Percentiles rank a stretch among this genome's conserved stretches.
Evolutionary conservation across 2,797 vertebrate species (phyloP).

Genomic region (Sebastes diaconus): DNA sequence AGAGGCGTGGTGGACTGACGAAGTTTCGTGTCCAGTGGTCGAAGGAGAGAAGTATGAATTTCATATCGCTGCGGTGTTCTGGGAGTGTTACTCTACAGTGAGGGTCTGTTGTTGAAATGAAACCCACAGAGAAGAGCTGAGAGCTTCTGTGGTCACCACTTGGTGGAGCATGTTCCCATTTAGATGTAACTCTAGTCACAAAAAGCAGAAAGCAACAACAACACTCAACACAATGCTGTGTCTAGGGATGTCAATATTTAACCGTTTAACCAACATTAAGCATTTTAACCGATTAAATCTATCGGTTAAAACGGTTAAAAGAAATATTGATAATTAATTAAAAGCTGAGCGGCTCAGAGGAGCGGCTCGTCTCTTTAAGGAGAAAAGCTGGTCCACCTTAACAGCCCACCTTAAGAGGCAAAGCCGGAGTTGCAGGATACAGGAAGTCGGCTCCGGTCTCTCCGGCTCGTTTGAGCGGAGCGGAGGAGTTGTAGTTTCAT

Average conservation of each 20-base stretch:
- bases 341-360: too few species aligned
- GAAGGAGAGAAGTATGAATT: not conserved
- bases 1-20: not conserved
- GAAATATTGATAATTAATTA: too few species aligned
- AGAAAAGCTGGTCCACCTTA: too few species aligned
- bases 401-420: too few species aligned
- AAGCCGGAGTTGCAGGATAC: too few species aligned
- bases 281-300: too few species aligned
- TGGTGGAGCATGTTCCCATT: not conserved
- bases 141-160: not conserved
- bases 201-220: not conserved
- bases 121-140: not conserved
- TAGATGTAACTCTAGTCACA: not conserved
- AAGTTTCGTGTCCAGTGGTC: not conserved
- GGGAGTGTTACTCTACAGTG: not conserved
- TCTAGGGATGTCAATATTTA: too few species aligned
- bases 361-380: too few species aligned
- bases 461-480: accelerated
- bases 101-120: not conserved
- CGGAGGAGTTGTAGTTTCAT: accelerated
- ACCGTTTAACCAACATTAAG: too few species aligned
- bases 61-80: not conserved
- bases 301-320: too few species aligned
- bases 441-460: too few species aligned
- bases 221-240: not conserved